Base-by-base conservation (phyloP, 2,797 vertebrate species). In the Tiaroga cobitis region DNA sequence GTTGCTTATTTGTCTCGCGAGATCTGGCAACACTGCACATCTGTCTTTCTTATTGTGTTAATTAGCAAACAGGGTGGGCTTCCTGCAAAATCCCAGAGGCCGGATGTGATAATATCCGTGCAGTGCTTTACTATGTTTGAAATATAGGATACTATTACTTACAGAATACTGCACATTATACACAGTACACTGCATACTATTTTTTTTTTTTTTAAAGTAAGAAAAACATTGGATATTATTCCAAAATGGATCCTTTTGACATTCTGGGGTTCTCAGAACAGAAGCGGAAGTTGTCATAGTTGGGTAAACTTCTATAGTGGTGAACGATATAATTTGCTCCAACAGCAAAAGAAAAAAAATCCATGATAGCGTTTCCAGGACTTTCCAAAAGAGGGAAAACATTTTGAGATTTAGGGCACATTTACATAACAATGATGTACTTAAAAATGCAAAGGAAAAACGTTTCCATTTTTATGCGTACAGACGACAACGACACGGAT, bases 11-110 rank as follows among this genome's bases (percentile, higher is more conserved):
- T n/a, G n/a, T n/a, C n/a, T n/a, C n/a, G n/a, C n/a, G n/a, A n/a
- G n/a, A n/a, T n/a, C n/a, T n/a, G n/a, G n/a, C n/a, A n/a, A n/a
- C n/a, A n/a, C 87, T 84, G 82, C 89, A 80, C 88, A 88, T 87
- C 73, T 80, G 54, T 70, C 51, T 86, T 70, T 54, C 39, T 18
- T 63, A 56, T 34, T 70, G 34, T 73, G 63, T 41, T 46, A 39
- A 78, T 78, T 83, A 84, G 13, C 29, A 10, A 81, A 77, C 41
- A 69, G 65, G 72, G 19, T 32, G 6, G 61, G 59, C 69, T 82
- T 80, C 56, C 82, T 76, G 74, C 63, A 68, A 21, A 80, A 77
- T 43, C 54, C 67, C 43, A 56, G 80, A 24, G 43, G 34, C 43
- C n/a, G 34, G 77, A 65, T 49, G 82, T 46, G n/a, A 74, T 88